Evolutionary conservation across 2,113 vertebrate genomes (phyloP).

Genomic region (Sphyrna mokarran): DNA sequence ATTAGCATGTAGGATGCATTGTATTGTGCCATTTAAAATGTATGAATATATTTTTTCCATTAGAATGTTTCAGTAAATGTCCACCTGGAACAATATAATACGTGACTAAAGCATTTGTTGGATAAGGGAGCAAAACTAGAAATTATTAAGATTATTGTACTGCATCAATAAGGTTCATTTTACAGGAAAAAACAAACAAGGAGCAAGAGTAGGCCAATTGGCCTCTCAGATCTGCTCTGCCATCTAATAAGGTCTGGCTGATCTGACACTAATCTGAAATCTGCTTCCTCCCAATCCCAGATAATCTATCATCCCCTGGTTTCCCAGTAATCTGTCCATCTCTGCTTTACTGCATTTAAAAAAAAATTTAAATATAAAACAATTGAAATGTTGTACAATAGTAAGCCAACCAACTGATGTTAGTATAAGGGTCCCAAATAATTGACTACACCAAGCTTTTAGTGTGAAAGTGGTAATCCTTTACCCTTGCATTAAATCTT

Average conservation of each 20-base stretch:
- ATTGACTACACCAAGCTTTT: background rate
- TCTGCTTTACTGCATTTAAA: background rate
- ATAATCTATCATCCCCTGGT: too few relatives aligned
- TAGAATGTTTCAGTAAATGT: background rate
- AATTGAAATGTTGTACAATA: background rate
- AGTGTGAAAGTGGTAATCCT: background rate
- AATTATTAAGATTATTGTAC: background rate
- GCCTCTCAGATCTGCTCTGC: too few relatives aligned
- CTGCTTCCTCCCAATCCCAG: too few relatives aligned
- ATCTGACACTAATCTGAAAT: too few relatives aligned
- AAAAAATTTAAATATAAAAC: background rate
- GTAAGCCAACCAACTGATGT: background rate
- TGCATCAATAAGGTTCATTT: background rate
- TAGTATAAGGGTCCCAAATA: background rate
- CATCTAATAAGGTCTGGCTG: too few relatives aligned
- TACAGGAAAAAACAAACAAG: background rate
- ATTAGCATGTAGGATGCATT: background rate
- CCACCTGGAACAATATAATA: background rate
- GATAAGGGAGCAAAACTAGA: background rate
- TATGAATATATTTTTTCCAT: background rate
- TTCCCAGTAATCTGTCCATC: too few relatives aligned
- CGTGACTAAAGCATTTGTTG: background rate
- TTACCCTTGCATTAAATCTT: background rate
- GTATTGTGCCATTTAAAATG: background rate
- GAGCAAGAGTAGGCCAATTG: too few relatives aligned